Conservation (phyloP, 2,797 vertebrate genomes). For the Clarias platycephalus region DNA sequence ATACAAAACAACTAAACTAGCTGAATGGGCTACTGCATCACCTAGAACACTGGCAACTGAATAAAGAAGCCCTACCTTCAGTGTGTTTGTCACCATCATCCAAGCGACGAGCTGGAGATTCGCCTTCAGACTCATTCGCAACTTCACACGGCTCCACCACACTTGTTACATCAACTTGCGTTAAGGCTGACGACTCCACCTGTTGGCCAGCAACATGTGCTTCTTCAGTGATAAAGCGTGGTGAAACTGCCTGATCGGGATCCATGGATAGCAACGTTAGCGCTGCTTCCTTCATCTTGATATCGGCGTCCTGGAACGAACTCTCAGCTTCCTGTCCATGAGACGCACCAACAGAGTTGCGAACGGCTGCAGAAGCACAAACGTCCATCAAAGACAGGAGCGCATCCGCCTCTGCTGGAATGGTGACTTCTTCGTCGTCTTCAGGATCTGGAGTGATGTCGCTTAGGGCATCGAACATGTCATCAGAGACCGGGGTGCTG, state of each 20-base stretch:
- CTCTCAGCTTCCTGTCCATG: slow-evolving; percentile 42
- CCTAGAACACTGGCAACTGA: neutral
- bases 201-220: slow-evolving; percentile 35
- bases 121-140: neutral
- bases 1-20: neutral
- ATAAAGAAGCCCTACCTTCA: slow-evolving; percentile 8
- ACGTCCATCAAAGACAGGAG: slow-evolving; percentile 75
- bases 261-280: slow-evolving; percentile 81
- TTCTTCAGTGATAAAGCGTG: slow-evolving; percentile 48
- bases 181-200: slow-evolving; percentile 30
- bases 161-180: slow-evolving; percentile 8
- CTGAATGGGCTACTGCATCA: neutral
- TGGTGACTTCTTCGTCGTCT: slow-evolving; percentile 56
- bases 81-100: neutral
- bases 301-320: slow-evolving; percentile 68
- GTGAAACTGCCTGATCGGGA: slow-evolving; percentile 64
- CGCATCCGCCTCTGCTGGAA: slow-evolving; percentile 68
- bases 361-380: slow-evolving; percentile 64
- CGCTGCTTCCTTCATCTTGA: slow-evolving; percentile 80
- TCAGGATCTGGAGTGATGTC: slow-evolving; percentile 74
- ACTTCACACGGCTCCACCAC: neutral
- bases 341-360: slow-evolving; percentile 9
- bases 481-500: slow-evolving; percentile 61
- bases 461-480: slow-evolving; percentile 70
- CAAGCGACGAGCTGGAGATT: neutral